These are phyloP conservation scores for Tanypteryx hageni DNA, from an alignment of 2,888 invertebrate genomes.

Conservation along the genomic window DNA sequence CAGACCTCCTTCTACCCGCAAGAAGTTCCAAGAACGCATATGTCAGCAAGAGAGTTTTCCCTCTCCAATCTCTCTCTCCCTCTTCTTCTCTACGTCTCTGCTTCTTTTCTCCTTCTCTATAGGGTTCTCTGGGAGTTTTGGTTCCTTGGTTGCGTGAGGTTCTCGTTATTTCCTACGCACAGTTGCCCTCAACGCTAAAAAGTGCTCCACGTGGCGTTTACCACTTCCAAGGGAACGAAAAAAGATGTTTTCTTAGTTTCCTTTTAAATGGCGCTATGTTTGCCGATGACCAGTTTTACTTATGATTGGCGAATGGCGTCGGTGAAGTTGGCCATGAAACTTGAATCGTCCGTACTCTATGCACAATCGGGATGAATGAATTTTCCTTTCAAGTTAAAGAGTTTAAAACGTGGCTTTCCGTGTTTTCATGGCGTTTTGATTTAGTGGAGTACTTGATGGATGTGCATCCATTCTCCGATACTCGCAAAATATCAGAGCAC, in stretches of 20 bases:
- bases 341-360: no score
- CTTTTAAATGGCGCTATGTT: no score
- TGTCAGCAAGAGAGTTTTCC: constrained; percentile 18
- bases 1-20: not conserved
- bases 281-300: no score
- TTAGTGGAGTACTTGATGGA: no score
- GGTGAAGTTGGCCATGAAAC: no score
- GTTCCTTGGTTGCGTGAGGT: not conserved
- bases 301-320: no score
- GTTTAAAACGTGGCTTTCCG: no score
- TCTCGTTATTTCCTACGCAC: constrained; percentile 18
- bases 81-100: not conserved
- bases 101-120: not conserved
- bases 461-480: no score
- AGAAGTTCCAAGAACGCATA: constrained; percentile 28
- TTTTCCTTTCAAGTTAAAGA: no score
- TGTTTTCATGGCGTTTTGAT: no score
- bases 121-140: not conserved
- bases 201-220: not conserved
- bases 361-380: no score
- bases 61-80: not conserved
- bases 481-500: no score
- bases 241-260: not conserved
- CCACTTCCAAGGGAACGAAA: not conserved
- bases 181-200: not conserved